Evolutionary conservation across 2,888 invertebrate species (phyloP).

Genomic region (Lepidochrysops patricia): DNA sequence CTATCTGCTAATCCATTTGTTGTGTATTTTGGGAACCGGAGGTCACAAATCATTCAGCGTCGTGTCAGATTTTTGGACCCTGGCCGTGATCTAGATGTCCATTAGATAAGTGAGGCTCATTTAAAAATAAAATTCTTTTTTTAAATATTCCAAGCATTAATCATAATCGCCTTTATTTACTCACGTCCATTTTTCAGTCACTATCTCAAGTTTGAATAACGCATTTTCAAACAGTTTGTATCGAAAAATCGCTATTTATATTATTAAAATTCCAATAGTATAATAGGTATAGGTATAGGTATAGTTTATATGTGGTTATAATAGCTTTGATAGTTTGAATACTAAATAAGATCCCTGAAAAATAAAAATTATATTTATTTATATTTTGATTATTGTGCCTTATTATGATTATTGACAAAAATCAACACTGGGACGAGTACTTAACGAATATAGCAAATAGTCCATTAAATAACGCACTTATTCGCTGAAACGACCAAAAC

Average conservation of each 20-base stretch:
- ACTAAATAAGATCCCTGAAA: no score
- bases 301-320: no score
- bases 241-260: no score
- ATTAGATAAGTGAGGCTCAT: not conserved
- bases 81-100: not conserved
- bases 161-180: not conserved
- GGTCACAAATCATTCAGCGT: constrained; percentile 9
- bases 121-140: not conserved
- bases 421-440: not conserved
- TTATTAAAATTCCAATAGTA: no score
- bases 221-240: no score
- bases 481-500: constrained; percentile 20
- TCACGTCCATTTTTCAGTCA: not conserved
- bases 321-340: no score
- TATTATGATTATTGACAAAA: no score
- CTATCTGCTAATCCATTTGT: constrained; percentile 52
- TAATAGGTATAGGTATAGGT: no score
- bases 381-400: no score
- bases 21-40: constrained; percentile 32
- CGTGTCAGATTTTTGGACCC: not conserved
- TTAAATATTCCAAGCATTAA: not conserved
- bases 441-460: constrained; percentile 7
- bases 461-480: constrained; percentile 24
- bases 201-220: no score
- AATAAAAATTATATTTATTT: no score